Conservation (phyloP, 1,140 invertebrate genomes). For the Drosophila tsacasi region DNA sequence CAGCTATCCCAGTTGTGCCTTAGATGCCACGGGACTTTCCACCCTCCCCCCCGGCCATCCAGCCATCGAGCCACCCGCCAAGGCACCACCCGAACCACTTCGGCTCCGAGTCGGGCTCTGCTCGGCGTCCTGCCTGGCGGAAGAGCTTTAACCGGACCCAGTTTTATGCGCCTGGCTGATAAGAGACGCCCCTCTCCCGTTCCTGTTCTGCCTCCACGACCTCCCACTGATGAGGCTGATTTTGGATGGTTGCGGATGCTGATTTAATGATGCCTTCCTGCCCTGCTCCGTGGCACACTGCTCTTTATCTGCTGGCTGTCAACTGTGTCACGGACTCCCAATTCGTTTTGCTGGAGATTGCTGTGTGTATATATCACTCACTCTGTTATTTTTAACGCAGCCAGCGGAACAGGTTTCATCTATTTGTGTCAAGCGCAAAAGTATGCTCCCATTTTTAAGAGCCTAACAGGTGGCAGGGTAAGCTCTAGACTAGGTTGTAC, state of each 20-base stretch:
- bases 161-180: constrained; percentile 67
- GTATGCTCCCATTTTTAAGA: constrained; percentile 31
- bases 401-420: constrained; percentile 34
- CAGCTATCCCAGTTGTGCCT: constrained; percentile 79
- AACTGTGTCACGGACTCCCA: constrained; percentile 50
- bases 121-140: constrained; percentile 42
- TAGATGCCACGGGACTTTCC: constrained; percentile 74
- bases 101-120: constrained; percentile 52
- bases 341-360: constrained; percentile 40
- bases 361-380: constrained; percentile 25
- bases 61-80: constrained; percentile 12
- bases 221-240: constrained; percentile 31
- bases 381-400: constrained; percentile 61
- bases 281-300: constrained; percentile 10
- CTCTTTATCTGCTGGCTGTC: constrained; percentile 38
- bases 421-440: constrained; percentile 48
- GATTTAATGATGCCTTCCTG: constrained; percentile 55
- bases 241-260: constrained; percentile 50
- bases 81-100: constrained; percentile 49
- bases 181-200: constrained; percentile 36
- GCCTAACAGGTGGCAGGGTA: constrained; percentile 37
- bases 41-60: constrained; percentile 17
- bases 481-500: background rate
- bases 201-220: background rate
- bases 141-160: constrained; percentile 76